Evolutionary conservation across 1,140 invertebrate species (phyloP), one percentile per base, ranked within the genome.

Genomic region (Carcinoscorpius rotundicauda): DNA sequence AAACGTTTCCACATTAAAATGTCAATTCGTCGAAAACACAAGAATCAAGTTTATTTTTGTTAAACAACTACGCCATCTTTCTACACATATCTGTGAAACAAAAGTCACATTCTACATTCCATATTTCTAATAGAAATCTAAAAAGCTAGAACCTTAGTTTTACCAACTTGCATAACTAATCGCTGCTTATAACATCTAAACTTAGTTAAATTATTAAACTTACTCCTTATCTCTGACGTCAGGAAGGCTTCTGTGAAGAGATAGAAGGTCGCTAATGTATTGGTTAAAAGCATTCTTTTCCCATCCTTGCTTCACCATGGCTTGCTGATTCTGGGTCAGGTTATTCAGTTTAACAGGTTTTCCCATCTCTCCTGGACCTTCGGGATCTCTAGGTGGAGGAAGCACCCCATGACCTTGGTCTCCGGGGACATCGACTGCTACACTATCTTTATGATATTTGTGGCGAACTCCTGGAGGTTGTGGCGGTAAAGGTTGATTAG

Each of bases 221-320:
- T 9, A 68, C 67, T 63, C 67, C 55, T 48, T 56, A 4, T 98
- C 94, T 66, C 95, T 82, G 3, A 91, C 89, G 82, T 97, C 93
- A 0, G 94, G 94, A 66, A 99, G 81, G 61, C 84, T 85, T 69
- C 97, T 82, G 73, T 94, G 89, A 56, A 99, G 83, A n/a, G 94
- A 98, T 74, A 99, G 97, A 77, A 97, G 82, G 80, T 99, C 96
- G 75, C 93, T 97, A 66, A 86, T 91, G 75, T 98, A 99, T 77
- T 98, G 93, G 83, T 99, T 99, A 78, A 98, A 98, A 4, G 95
- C 96, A 78, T 99, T 98, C 73, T 95, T 93, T 74, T 87, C 80
- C 92, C 94, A 98, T 10, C 97, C 96, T 68, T 93, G 86, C 68
- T 97, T 90, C 49, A 95, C 93, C 64, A 91, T 83, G 71, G 86